Evolutionary conservation across 2,113 vertebrate species (phyloP).

Genomic region (Myotis brandtii): DNA sequence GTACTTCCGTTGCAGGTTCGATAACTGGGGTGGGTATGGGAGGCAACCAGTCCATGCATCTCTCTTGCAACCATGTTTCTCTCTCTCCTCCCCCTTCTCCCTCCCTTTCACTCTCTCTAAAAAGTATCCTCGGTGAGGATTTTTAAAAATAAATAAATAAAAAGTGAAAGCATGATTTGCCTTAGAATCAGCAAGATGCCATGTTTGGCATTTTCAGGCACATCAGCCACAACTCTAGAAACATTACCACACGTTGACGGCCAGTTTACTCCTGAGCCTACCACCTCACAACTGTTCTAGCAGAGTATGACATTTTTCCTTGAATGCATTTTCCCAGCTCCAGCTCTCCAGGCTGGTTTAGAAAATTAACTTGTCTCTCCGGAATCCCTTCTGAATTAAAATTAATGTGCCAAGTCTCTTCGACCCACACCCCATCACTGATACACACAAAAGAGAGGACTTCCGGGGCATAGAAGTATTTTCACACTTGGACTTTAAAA

Average conservation of each 20-base stretch:
- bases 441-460: conserved; percentile 60
- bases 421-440: conserved; percentile 76
- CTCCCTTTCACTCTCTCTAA: no score
- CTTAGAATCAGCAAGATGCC: neutral
- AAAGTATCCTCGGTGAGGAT: no score
- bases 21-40: no score
- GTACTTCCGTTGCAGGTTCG: no score
- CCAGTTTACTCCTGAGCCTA: conserved; percentile 15
- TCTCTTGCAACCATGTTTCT: no score
- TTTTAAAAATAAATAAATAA: neutral
- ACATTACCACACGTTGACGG: neutral
- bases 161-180: neutral
- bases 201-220: neutral
- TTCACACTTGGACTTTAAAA: conserved; percentile 74
- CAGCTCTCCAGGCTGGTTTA: conserved; percentile 62
- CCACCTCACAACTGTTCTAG: conserved; percentile 19
- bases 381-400: conserved; percentile 78
- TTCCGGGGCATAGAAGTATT: conserved; percentile 62
- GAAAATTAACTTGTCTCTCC: conserved; percentile 79
- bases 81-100: no score
- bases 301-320: conserved; percentile 51
- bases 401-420: conserved; percentile 79
- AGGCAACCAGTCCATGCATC: no score
- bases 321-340: conserved; percentile 55
- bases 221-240: neutral